Evolutionary conservation across 2,888 invertebrate species (phyloP).

Genomic region (Ptilodon capucinus): DNA sequence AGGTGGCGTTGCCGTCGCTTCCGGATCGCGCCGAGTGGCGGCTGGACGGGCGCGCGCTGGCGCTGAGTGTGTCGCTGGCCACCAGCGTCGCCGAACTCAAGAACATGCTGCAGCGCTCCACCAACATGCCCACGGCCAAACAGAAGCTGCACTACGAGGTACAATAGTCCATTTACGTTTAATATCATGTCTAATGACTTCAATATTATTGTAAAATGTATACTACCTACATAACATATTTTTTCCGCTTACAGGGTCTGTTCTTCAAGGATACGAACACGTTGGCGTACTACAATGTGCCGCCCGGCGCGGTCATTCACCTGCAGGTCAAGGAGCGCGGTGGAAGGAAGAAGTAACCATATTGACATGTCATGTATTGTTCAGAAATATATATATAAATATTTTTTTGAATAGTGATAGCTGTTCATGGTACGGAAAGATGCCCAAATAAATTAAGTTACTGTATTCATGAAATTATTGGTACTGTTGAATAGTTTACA

Average conservation of each 20-base stretch:
- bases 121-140: constrained; percentile 97
- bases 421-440: too few relatives aligned
- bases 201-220: not conserved
- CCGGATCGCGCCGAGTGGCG: constrained; percentile 98
- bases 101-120: constrained; percentile 91
- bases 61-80: constrained; percentile 88
- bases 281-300: constrained; percentile 97
- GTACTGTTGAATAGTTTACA: too few relatives aligned
- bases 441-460: too few relatives aligned
- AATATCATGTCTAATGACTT: too few relatives aligned
- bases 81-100: constrained; percentile 94
- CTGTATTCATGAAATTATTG: too few relatives aligned
- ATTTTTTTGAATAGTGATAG: not conserved
- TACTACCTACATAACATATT: not conserved
- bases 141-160: constrained; percentile 98
- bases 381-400: not conserved
- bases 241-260: constrained; percentile 88
- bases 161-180: constrained; percentile 10
- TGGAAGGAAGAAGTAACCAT: constrained; percentile 95
- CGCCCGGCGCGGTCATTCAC: constrained; percentile 91
- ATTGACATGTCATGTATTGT: not conserved
- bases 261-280: constrained; percentile 99
- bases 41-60: constrained; percentile 93
- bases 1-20: constrained; percentile 90
- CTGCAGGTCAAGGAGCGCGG: constrained; percentile 98